phyloP scores from a whole-genome alignment of 2,888 invertebrate genomes.

The Diplazon laetatorius region DNA sequence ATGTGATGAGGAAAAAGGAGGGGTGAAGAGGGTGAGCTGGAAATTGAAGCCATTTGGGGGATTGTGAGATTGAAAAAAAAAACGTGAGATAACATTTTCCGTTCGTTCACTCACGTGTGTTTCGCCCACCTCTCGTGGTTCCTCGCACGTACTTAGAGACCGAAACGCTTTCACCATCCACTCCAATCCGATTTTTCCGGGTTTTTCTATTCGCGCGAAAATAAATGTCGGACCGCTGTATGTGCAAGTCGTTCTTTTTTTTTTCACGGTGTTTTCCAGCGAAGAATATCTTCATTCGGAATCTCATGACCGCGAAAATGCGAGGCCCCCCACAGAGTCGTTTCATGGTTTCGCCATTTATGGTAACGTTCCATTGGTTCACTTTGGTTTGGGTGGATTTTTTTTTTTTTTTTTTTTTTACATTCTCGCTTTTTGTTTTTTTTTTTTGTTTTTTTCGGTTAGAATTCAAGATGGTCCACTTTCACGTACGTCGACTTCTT shows the following conservation, averaged over 20 bases:
- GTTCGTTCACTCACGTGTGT: not conserved
- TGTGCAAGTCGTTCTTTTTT: not conserved
- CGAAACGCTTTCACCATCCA: not conserved
- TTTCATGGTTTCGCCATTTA: conserved; percentile 15
- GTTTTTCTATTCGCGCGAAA: not conserved
- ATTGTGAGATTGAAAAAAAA: not conserved
- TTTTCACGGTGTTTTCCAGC: not conserved
- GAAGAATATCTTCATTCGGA: not conserved
- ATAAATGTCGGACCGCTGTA: not conserved
- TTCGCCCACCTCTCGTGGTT: not conserved
- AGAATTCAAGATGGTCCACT: not conserved
- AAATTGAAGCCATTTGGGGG: not conserved
- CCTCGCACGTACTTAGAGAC: no score
- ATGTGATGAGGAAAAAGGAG: no score
- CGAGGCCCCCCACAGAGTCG: conserved; percentile 1
- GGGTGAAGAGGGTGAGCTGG: no score
- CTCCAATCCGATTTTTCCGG: not conserved
- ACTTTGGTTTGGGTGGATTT: not conserved
- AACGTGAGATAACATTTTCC: not conserved
- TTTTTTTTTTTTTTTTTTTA: conserved; percentile 6
- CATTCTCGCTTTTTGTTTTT: not conserved
- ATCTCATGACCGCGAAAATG: not conserved
- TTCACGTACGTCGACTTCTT: not conserved
- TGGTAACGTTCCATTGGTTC: conserved; percentile 16
- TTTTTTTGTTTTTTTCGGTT: conserved; percentile 7